Evolutionary conservation across 2,888 invertebrate genomes (phyloP).

Genomic region (Caradrina kadenii): DNA sequence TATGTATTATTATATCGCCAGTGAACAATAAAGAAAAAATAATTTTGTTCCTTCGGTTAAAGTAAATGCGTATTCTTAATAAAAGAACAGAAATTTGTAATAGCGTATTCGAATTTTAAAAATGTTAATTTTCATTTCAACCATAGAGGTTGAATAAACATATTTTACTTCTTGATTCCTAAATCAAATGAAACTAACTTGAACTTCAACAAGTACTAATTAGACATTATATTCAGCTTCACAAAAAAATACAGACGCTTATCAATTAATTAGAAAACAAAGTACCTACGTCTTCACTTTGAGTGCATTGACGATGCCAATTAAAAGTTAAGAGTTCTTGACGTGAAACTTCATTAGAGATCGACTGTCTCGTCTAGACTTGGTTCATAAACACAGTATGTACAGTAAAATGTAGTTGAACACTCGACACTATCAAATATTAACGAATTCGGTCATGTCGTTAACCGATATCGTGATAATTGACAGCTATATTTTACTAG

Average conservation of each 20-base stretch:
- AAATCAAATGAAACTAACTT: conserved; percentile 8
- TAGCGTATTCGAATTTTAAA: too few species aligned
- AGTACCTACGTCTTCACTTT: conserved; percentile 23
- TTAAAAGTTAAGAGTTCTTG: conserved; percentile 48
- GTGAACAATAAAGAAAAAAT: background rate
- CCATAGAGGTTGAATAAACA: background rate
- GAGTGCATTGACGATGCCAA: conserved; percentile 44
- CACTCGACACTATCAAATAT: conserved; percentile 46
- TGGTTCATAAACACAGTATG: conserved; percentile 13
- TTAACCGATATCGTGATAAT: conserved; percentile 62
- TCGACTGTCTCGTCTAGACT: conserved; percentile 37
- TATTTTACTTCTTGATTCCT: background rate
- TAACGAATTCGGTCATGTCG: conserved; percentile 60
- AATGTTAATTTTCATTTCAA: background rate
- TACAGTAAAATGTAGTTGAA: conserved; percentile 44
- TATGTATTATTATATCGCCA: background rate
- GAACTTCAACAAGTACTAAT: background rate
- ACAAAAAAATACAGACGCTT: conserved; percentile 23
- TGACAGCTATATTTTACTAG: conserved; percentile 67
- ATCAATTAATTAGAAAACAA: conserved; percentile 41
- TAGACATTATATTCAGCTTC: conserved; percentile 1
- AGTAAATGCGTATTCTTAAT: too few species aligned
- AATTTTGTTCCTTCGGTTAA: background rate
- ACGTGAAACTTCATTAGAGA: conserved; percentile 12
- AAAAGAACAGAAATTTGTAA: background rate